Conservation (phyloP, 1,140 invertebrate species). For the Leptoteleia sp. region DNA sequence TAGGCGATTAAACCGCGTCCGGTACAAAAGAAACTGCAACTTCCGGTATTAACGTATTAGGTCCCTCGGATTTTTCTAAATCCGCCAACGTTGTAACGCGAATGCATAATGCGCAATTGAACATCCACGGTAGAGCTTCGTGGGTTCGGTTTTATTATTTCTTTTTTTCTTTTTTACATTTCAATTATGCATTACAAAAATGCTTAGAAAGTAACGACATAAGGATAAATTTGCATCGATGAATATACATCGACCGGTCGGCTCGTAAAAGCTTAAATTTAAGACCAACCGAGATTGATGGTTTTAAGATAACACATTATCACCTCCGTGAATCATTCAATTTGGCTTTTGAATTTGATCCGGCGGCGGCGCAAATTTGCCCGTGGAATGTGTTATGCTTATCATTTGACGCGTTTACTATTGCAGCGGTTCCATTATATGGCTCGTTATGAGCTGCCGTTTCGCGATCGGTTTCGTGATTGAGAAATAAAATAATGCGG, state of each 20-base stretch:
- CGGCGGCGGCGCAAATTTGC: no score
- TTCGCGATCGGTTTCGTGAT: no score
- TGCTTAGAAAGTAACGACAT: constrained; percentile 24
- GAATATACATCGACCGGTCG: constrained; percentile 21
- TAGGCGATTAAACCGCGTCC: constrained; percentile 32
- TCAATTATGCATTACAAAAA: constrained; percentile 36
- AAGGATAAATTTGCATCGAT: constrained; percentile 33
- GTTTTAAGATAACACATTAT: no score
- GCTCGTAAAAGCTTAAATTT: constrained; percentile 1
- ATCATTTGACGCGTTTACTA: no score
- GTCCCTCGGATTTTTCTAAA: background rate
- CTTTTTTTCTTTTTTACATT: no score
- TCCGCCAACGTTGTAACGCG: constrained; percentile 29
- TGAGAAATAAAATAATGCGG: no score
- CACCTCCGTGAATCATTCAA: no score
- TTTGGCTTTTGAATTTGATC: no score
- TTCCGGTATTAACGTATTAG: constrained; percentile 50
- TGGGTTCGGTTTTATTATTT: constrained; percentile 33
- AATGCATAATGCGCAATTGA: constrained; percentile 28
- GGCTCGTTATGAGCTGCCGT: no score
- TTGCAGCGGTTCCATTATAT: no score
- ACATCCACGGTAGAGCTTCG: background rate
- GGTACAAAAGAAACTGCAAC: constrained; percentile 45
- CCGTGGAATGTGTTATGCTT: no score
- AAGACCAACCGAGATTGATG: background rate